These are phyloP conservation scores for Morus bassanus DNA, from an alignment of 2,797 vertebrate genomes.

Conservation along the genomic window DNA sequence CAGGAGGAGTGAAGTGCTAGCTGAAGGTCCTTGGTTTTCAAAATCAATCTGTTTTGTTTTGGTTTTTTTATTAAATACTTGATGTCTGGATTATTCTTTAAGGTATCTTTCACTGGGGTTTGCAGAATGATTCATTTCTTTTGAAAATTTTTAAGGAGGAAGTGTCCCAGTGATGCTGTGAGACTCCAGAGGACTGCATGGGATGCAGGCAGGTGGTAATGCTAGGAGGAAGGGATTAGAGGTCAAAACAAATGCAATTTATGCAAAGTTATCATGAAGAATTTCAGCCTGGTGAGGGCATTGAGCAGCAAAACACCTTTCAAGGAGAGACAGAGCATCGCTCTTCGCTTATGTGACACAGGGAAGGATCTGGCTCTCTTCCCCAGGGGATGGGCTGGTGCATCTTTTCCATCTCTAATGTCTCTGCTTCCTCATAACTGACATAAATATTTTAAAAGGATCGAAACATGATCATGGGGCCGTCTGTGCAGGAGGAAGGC, in stretches of 20 bases:
- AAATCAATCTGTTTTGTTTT: background rate
- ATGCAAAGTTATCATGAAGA: background rate
- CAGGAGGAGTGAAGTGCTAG: background rate
- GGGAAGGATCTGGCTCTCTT: background rate
- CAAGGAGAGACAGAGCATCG: conserved; percentile 2
- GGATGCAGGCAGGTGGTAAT: background rate
- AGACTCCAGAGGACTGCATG: background rate
- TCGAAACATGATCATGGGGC: conserved; percentile 13
- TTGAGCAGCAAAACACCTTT: background rate
- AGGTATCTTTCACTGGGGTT: background rate
- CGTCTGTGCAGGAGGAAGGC: background rate
- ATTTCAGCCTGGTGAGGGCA: background rate
- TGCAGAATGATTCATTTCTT: background rate
- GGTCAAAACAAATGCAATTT: conserved; percentile 1
- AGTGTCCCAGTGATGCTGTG: background rate
- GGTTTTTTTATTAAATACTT: background rate
- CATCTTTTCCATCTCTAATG: conserved; percentile 57
- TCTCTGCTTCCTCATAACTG: conserved; percentile 21
- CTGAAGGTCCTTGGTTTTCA: background rate
- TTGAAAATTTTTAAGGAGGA: background rate
- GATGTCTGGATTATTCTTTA: background rate
- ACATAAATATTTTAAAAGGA: conserved; percentile 56
- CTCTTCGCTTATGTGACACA: background rate
- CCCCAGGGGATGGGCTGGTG: background rate
- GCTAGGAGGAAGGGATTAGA: background rate